A percentile compares a stretch with the other conserved stretches of the same genome.
Conservation (phyloP, 2,888 invertebrate species). For the Watsonalla cultraria region DNA sequence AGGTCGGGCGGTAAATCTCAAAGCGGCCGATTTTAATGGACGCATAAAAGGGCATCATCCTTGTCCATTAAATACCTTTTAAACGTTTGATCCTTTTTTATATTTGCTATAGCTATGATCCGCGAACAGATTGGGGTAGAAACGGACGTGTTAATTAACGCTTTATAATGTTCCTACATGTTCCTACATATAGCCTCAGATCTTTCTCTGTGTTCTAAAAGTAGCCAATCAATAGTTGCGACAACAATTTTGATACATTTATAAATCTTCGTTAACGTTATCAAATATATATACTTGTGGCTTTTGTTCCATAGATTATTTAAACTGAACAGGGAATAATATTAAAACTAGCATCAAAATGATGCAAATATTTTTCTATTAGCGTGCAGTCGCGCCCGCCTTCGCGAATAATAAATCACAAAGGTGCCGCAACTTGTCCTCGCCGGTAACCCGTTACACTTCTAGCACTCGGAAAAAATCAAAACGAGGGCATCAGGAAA, state of each 20-base stretch:
- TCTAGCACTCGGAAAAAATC: constrained; percentile 55
- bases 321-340: constrained; percentile 2
- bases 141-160: constrained; percentile 60
- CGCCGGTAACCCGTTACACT: constrained; percentile 63
- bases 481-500: constrained; percentile 69
- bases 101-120: constrained; percentile 69
- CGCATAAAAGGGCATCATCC: constrained; percentile 71
- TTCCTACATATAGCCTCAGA: constrained; percentile 6
- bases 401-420: constrained; percentile 63
- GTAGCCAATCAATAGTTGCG: no score
- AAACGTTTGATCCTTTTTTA: constrained; percentile 78
- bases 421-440: constrained; percentile 62
- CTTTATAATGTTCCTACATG: constrained; percentile 25
- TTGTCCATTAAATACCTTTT: constrained; percentile 77
- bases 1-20: constrained; percentile 61
- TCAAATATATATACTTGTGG: no score
- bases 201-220: no score
- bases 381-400: constrained; percentile 35
- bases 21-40: constrained; percentile 73
- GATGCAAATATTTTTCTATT: constrained; percentile 52
- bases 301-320: no score
- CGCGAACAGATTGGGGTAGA: constrained; percentile 55
- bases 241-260: constrained; percentile 1
- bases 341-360: constrained; percentile 26
- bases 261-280: no score